phyloP scores from a whole-genome alignment of 2,797 vertebrate genomes.

The Oophaga sylvatica region DNA sequence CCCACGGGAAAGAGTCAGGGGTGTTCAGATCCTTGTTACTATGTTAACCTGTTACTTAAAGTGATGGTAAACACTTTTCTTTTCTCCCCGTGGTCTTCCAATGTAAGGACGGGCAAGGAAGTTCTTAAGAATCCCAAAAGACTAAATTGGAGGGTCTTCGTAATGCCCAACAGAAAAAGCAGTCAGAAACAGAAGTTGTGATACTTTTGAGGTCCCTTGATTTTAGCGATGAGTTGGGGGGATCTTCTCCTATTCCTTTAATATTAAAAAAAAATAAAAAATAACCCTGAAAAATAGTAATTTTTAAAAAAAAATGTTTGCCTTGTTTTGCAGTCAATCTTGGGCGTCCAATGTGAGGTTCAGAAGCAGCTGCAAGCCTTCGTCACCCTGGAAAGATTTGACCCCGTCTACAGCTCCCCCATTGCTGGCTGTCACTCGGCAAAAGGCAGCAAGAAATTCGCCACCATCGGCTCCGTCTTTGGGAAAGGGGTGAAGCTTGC shows the following conservation, averaged over 20 bases:
- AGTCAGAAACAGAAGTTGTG: too few species aligned
- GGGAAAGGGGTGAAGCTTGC: slow-evolving; percentile 96
- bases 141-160: too few species aligned
- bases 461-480: slow-evolving; percentile 87
- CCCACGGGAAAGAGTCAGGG: slow-evolving; percentile 9
- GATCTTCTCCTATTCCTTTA: background rate
- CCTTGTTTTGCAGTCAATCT: slow-evolving; percentile 82
- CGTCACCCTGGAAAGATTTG: slow-evolving; percentile 91
- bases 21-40: background rate
- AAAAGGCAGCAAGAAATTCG: slow-evolving; percentile 81
- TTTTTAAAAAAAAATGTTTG: background rate
- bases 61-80: too few species aligned
- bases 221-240: too few species aligned
- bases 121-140: too few species aligned
- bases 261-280: background rate
- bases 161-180: background rate
- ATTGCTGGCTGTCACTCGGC: slow-evolving; percentile 85
- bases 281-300: background rate
- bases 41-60: too few species aligned
- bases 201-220: too few species aligned
- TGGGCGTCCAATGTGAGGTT: slow-evolving; percentile 96
- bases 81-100: too few species aligned
- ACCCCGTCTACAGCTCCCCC: slow-evolving; percentile 86
- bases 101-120: too few species aligned
- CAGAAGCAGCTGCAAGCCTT: slow-evolving; percentile 97